A percentile compares a stretch with the other conserved stretches of the same genome.
Conservation (phyloP, 1,140 invertebrate genomes). For the Kradibia gibbosae region DNA sequence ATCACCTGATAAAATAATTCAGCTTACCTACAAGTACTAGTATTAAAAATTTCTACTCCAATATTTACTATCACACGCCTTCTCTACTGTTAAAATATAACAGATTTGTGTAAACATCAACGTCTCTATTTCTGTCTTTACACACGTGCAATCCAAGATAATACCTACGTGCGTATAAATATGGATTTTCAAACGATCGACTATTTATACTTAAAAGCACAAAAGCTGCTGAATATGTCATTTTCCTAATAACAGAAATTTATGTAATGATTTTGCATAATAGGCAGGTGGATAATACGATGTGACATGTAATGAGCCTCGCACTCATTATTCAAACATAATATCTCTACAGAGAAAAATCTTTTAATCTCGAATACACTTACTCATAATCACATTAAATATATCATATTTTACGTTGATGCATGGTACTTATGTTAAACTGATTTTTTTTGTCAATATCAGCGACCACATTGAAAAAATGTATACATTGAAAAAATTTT, state of each 20-base stretch:
- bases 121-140: neutral
- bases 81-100: conserved; percentile 7
- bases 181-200: neutral
- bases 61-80: neutral
- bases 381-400: too few relatives aligned
- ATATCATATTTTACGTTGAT: too few relatives aligned
- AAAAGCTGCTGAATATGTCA: neutral
- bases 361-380: too few relatives aligned
- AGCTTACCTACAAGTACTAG: neutral
- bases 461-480: too few relatives aligned
- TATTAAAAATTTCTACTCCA: neutral
- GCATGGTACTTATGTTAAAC: too few relatives aligned
- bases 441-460: too few relatives aligned
- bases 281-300: neutral
- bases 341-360: neutral
- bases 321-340: neutral
- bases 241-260: neutral
- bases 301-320: neutral
- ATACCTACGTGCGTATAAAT: neutral
- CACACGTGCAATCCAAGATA: neutral
- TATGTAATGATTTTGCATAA: neutral
- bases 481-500: too few relatives aligned
- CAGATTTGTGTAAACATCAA: conserved; percentile 1
- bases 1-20: neutral
- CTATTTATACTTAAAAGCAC: neutral